Evolutionary conservation across 1,140 invertebrate genomes (phyloP), one percentile per base, ranked within the genome.

Genomic region (Agraylea sexmaculata): DNA sequence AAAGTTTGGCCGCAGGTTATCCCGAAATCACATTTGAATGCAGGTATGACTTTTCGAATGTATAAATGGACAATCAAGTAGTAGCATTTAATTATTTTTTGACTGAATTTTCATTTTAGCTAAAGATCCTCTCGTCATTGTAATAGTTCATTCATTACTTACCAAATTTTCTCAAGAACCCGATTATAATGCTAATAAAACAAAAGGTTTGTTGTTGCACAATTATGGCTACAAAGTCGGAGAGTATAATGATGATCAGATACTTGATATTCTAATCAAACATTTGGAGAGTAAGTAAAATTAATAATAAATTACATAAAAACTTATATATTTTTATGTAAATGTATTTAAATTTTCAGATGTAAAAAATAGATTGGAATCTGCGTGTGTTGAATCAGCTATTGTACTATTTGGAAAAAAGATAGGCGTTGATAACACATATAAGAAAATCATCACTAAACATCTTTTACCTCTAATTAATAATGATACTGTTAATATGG

Each of bases 391-490:
- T 42, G 56, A 34, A 36, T 18, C 31, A 25, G 53, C 62, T 12
- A 46, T 68, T 21, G 50, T 68, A 31, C 53, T 68, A 34, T 47
- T 66, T 21, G 57, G 54, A 3, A 68, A 68, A 45, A 53, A 62
- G 3, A 53, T 55, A 17, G 65, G 63, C 6, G 46, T 58, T 0
- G 51, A 51, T 20, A 64, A 60, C 62, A 60, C 59, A 41, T 57
- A 62, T 38, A 65, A 58, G 35, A 53, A 62, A 35, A 57, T 66
- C 13, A 53, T 65, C n/a, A 53, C 56, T 27, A 56, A 59, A 37
- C 48, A 59, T 29, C 33, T 68, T 17, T 18, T 59, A 28, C 60
- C 64, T 7, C 51, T 62, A 3, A 56, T 68, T 27, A 55, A 61
- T 18, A 49, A 58, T 23, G 39, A 49, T n/a, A 46, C 41, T 20